A percentile compares a stretch with the other conserved stretches of the same genome.
Evolutionary conservation across 2,113 vertebrate species (phyloP).

Genomic region (Pelecanoides urinatrix): DNA sequence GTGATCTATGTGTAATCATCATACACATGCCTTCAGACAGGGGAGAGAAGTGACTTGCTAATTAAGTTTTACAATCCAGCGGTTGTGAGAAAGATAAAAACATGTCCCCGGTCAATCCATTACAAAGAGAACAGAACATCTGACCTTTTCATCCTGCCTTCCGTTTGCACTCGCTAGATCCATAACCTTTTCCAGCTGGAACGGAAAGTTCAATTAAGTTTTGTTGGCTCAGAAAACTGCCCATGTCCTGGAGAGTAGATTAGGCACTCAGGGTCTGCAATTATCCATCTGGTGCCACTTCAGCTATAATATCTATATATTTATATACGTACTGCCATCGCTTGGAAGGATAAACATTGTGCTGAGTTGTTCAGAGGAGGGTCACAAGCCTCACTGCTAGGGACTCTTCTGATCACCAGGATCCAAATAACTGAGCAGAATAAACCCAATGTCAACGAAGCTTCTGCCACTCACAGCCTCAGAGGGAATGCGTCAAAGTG

Average conservation of each 20-base stretch:
- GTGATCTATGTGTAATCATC: slow-evolving; percentile 53
- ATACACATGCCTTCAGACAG: slow-evolving; percentile 24
- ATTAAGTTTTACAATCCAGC: slow-evolving; percentile 74
- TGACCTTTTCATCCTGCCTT: slow-evolving; percentile 79
- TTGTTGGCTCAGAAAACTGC: slow-evolving; percentile 82
- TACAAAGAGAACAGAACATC: slow-evolving; percentile 69
- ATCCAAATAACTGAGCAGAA: neutral
- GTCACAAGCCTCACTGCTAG: neutral
- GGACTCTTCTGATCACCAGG: neutral
- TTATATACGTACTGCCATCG: slow-evolving; percentile 55
- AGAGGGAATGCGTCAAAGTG: neutral
- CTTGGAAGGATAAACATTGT: slow-evolving; percentile 10
- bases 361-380: neutral
- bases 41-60: slow-evolving; percentile 41
- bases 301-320: slow-evolving; percentile 72
- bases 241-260: slow-evolving; percentile 79
- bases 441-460: neutral
- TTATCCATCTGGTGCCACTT: slow-evolving; percentile 81
- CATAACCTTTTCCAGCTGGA: slow-evolving; percentile 84
- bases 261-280: slow-evolving; percentile 79
- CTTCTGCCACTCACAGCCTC: neutral
- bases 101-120: slow-evolving; percentile 75
- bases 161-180: slow-evolving; percentile 62
- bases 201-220: slow-evolving; percentile 84
- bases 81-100: slow-evolving; percentile 65